A percentile compares a stretch with the other conserved stretches of the same genome.
Conservation (phyloP, 2,888 invertebrate genomes). For the Cosmopolites sordidus region DNA sequence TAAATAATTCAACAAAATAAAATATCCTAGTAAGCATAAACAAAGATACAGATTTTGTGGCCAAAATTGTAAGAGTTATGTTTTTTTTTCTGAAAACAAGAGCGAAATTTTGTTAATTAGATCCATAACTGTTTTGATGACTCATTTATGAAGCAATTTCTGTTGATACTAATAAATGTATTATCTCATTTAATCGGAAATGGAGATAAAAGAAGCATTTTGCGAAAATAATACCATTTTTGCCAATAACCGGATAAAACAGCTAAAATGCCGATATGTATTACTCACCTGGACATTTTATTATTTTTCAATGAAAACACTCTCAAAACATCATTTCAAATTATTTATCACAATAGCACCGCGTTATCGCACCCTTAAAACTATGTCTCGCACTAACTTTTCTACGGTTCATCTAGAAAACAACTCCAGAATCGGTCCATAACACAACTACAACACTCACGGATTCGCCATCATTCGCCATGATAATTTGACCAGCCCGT, state of each 20-base stretch:
- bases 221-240: background rate
- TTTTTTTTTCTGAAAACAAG: no score
- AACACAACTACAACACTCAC: constrained; percentile 17
- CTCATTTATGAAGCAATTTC: background rate
- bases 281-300: constrained; percentile 27
- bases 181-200: constrained; percentile 1
- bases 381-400: constrained; percentile 11
- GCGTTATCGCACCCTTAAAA: constrained; percentile 13
- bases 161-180: background rate
- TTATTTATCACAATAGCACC: constrained; percentile 12
- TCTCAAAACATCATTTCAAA: constrained; percentile 18
- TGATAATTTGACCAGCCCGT: constrained; percentile 27
- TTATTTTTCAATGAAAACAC: constrained; percentile 20
- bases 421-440: constrained; percentile 15
- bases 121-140: no score
- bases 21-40: no score
- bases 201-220: background rate
- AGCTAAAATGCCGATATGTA: constrained; percentile 16
- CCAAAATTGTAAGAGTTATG: no score
- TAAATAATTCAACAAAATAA: background rate
- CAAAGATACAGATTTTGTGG: no score
- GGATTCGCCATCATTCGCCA: constrained; percentile 21
- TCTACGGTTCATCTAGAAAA: constrained; percentile 20
- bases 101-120: no score
- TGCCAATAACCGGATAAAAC: constrained; percentile 9